Conservation (phyloP, 2,113 vertebrate species). For the Mesembrinibis cayennensis region DNA sequence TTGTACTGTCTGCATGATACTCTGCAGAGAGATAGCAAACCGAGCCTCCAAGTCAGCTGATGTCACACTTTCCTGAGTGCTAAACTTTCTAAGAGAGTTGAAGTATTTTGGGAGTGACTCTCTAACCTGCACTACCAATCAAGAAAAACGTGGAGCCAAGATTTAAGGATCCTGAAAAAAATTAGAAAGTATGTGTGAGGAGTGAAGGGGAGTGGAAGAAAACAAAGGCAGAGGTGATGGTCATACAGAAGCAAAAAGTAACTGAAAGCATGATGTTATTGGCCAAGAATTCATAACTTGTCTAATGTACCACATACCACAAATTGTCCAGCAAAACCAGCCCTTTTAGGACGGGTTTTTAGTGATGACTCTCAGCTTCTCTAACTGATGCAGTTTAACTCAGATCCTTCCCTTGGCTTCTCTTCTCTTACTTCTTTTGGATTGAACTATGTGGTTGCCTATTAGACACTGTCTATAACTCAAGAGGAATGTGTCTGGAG, state of each 20-base stretch:
- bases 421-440: background rate
- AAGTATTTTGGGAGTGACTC: background rate
- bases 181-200: background rate
- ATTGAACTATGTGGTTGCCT: background rate
- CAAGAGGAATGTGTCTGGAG: background rate
- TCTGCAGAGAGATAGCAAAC: background rate
- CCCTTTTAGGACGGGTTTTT: background rate
- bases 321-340: background rate
- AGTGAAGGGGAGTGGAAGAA: background rate
- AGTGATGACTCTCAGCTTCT: background rate
- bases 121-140: background rate
- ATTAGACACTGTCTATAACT: background rate
- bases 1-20: background rate
- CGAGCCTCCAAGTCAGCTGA: background rate
- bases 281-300: background rate
- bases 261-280: background rate
- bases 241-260: background rate
- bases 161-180: background rate
- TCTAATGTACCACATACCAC: background rate
- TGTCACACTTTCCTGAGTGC: background rate
- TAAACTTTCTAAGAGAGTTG: background rate
- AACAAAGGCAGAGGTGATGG: background rate
- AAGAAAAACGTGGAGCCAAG: background rate
- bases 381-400: background rate
- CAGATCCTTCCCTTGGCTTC: background rate